phyloP scores from a whole-genome alignment of 2,113 vertebrate species.

The Erpornis zantholeuca region DNA sequence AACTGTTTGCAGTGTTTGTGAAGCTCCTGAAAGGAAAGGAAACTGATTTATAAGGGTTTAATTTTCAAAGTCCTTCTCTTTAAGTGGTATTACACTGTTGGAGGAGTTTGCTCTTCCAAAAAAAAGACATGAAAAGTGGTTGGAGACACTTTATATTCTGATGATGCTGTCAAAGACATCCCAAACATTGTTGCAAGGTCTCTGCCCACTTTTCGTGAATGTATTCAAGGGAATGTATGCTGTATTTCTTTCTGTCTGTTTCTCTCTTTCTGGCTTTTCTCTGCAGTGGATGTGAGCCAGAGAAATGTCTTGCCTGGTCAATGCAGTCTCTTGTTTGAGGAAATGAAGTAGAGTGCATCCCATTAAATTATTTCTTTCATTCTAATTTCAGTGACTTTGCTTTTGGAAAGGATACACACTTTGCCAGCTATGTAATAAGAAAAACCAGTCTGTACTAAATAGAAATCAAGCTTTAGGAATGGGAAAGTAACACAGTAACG shows the following conservation, averaged over 20 bases:
- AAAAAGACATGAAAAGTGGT: neutral
- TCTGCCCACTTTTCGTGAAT: neutral
- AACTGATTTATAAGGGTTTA: neutral
- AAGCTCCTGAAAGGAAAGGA: neutral
- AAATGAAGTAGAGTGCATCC: slow-evolving; percentile 7
- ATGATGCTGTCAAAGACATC: neutral
- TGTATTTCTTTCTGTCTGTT: neutral
- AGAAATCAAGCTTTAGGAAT: neutral
- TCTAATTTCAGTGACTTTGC: neutral
- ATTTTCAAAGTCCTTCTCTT: neutral
- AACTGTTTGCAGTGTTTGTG: neutral
- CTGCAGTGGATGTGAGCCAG: slow-evolving; percentile 13
- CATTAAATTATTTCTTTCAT: slow-evolving; percentile 33
- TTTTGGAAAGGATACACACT: neutral
- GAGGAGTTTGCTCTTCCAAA: neutral
- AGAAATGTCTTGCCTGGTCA: neutral
- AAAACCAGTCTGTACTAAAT: neutral
- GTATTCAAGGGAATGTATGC: neutral
- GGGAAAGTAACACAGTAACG: neutral
- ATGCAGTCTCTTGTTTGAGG: slow-evolving; percentile 39
- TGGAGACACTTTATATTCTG: neutral
- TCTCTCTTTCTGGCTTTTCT: slow-evolving; percentile 9
- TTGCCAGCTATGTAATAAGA: neutral
- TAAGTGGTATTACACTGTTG: neutral
- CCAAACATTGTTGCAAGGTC: neutral